Evolutionary conservation across 2,797 vertebrate genomes (phyloP), one percentile per base, ranked within the genome.

Genomic region (Falco rusticolus): DNA sequence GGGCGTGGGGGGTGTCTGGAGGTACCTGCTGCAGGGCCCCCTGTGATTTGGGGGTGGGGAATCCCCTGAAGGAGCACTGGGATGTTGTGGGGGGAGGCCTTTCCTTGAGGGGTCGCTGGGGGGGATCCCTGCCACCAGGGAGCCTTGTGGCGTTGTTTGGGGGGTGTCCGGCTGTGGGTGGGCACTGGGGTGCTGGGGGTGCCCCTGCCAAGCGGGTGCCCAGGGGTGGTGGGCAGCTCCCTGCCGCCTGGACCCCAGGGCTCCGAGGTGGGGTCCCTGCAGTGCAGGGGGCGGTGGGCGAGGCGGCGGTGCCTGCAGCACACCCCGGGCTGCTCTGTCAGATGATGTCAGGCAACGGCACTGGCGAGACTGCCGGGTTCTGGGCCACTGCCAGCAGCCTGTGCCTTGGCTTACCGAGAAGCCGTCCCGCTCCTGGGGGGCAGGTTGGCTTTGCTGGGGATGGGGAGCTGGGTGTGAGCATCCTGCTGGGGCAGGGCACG

Each of bases 211-310:
- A 16, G 43, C 3, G 3, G 24, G 14, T 39, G 21, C 6, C 24
- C 26, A 15, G 63, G 17, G 19, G n/a, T 0, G 3, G 34, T 1
- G 24, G 16, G 48, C 31, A 31, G 56, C n/a, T 56, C 31, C 47
- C 31, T 10, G 16, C 37, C 1, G 13, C 7, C 0, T 3, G 10
- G 29, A 10, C 29, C 26, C 43, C 3, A 1, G 26, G 10, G n/a
- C 33, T 28, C 13, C 1, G 1, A 7, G 11, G 3, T 16, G 63
- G 47, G 82, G 33, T 84, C 50, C n/a, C 56, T 3, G 9, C 17
- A 1, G 61, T 0, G 1, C 39, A 10, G 59, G 11, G 48, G 3
- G 33, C 1, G 1, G 34, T 6, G 60, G 60, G 43, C 0, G 8
- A 48, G 60, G n/a, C 12, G 1, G 2, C 0, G 6, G 41, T 39